Evolutionary conservation across 2,113 vertebrate species (phyloP), one percentile per base, ranked within the genome.

Genomic region (Ptilonorhynchus violaceus): DNA sequence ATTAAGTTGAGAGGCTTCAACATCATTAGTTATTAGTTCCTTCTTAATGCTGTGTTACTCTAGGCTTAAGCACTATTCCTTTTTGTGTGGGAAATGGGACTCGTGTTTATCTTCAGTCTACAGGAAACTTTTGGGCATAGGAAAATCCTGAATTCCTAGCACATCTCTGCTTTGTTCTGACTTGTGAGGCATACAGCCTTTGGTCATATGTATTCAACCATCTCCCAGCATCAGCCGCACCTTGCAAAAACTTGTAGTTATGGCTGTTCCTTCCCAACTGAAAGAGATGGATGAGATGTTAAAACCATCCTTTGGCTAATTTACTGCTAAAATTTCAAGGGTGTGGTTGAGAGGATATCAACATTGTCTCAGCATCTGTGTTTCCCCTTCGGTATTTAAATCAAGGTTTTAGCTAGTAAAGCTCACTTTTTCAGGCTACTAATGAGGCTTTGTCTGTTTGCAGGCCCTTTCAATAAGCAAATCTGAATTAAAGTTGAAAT

Each of bases 171-270:
- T 94, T 94, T 94, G 93, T 96, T 92, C 89, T 87, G 82, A 96
- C 97, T 97, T 97, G 94, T 3, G 52, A 94, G 91, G 60, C 83
- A 91, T 79, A 69, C 89, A 92, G 90, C 88, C 94, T 92, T 91
- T 85, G 92, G 83, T 87, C 66, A 5, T 46, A 53, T 21, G 44
- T 67, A 58, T 72, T 88, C 87, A 92, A 56, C 86, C 89, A 88
- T 93, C 66, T 88, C 81, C 89, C 55, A 56, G 46, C 72, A 94
- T 94, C 83, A 78, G 90, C 88, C 56, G 0, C 93, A 76, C 93
- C 96, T 90, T 94, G 85, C 69, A 73, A 93, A 87, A 94, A 89
- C 91, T 91, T 92, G 88, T 81, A 73, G 41, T 66, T 93, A 87
- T 15, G 72, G 93, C 90, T 92, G 69, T 69, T 93, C 39, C 58